Percentiles rank a stretch among this genome's conserved stretches.
These are phyloP conservation scores for Amblyraja radiata DNA, from an alignment of 2,797 vertebrate species.

Conservation along the genomic window DNA sequence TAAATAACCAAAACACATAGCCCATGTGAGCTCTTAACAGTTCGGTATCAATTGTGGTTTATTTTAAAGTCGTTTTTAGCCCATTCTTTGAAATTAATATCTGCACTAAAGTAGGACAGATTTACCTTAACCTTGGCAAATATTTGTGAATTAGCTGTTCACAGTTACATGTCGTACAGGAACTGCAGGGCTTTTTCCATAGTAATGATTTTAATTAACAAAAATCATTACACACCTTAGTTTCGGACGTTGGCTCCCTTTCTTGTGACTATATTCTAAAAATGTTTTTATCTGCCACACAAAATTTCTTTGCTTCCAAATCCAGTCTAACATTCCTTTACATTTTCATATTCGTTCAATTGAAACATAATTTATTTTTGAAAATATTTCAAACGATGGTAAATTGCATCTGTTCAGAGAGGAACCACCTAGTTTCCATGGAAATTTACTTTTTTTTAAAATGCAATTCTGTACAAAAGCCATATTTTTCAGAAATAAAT, in stretches of 20 bases:
- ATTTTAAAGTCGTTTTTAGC: background rate
- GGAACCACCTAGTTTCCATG: background rate
- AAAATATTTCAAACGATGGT: background rate
- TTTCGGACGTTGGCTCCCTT: background rate
- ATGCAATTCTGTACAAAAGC: constrained; percentile 21
- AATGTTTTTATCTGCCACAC: background rate
- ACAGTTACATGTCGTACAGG: background rate
- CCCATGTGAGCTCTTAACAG: background rate
- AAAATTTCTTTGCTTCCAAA: background rate
- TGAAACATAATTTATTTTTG: background rate
- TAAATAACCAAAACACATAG: background rate
- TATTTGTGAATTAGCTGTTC: constrained; percentile 10
- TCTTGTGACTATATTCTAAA: background rate
- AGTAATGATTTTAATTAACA: background rate
- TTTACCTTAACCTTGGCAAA: background rate
- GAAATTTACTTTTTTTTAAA: background rate
- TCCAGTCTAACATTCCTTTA: background rate
- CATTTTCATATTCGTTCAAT: background rate
- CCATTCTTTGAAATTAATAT: background rate
- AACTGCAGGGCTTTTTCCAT: background rate
- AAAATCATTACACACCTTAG: background rate
- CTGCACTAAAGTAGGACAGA: background rate
- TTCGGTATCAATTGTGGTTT: background rate
- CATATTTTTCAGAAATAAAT: constrained; percentile 26
- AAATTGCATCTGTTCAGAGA: background rate